Conservation (phyloP, 2,113 vertebrate species). For the Ancistrus triradiatus region DNA sequence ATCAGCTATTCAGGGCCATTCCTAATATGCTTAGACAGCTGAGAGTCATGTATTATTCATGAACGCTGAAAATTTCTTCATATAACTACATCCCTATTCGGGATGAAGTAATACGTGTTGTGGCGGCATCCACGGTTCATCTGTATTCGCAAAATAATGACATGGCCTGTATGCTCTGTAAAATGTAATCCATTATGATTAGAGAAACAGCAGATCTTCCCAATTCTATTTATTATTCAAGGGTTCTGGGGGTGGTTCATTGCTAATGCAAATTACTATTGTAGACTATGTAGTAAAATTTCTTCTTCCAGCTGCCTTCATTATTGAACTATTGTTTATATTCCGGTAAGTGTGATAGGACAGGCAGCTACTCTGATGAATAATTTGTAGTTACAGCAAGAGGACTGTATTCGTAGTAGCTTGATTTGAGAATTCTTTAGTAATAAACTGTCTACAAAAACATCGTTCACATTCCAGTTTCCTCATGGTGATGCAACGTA, state of each 20-base stretch:
- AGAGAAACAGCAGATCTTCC: conserved; percentile 63
- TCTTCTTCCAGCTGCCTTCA: conserved; percentile 20
- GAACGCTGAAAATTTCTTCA: conserved; percentile 59
- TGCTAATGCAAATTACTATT: conserved; percentile 60
- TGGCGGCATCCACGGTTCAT: conserved; percentile 55
- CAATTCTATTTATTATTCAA: conserved; percentile 60
- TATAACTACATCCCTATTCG: conserved; percentile 58
- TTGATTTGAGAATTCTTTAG: conserved; percentile 2
- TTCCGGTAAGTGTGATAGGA: conserved; percentile 10
- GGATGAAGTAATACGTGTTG: conserved; percentile 63
- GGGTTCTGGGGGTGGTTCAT: conserved; percentile 58
- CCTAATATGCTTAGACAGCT: conserved; percentile 60
- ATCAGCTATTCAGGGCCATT: conserved; percentile 43
- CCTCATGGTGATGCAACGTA: too few species aligned
- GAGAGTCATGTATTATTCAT: conserved; percentile 66
- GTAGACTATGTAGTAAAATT: conserved; percentile 32
- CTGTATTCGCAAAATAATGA: conserved; percentile 57
- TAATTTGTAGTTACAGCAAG: neutral
- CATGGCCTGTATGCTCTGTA: conserved; percentile 63
- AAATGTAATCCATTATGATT: conserved; percentile 70
- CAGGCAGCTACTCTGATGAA: neutral
- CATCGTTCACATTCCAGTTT: too few species aligned
- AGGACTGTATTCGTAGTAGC: neutral
- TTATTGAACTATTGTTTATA: conserved; percentile 35
- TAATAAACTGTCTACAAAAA: too few species aligned